Percentiles rank a stretch among this genome's conserved stretches.
These are phyloP conservation scores for Orbicella faveolata DNA, from an alignment of 64 coral and sea anemone species.

Conservation along the genomic window DNA sequence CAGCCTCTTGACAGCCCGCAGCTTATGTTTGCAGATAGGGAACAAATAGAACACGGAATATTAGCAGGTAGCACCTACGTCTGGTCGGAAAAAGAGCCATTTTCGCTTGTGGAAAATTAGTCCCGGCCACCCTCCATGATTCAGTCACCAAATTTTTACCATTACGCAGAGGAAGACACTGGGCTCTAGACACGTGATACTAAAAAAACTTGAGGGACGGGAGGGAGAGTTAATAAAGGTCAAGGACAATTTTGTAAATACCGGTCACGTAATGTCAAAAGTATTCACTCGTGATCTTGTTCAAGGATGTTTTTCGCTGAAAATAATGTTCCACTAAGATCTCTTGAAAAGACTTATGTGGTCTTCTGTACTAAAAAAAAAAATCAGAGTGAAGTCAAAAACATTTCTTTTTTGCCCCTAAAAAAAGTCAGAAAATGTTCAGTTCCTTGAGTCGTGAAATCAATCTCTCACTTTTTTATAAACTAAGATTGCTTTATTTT, in stretches of 20 bases:
- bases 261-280: not conserved
- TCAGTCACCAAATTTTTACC: not conserved
- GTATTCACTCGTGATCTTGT: not conserved
- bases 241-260: not conserved
- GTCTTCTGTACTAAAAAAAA: no score
- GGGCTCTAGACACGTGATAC: conserved; percentile 27
- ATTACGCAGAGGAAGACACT: not conserved
- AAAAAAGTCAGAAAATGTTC: no score
- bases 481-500: no score
- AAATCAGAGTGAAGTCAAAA: no score
- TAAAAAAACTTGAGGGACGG: not conserved
- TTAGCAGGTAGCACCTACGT: not conserved
- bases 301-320: no score
- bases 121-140: not conserved
- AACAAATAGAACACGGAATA: conserved; percentile 7
- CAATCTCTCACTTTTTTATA: no score
- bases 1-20: conserved; percentile 23
- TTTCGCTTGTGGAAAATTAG: not conserved
- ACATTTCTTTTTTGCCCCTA: no score
- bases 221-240: not conserved
- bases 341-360: no score
- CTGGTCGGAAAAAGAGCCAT: not conserved
- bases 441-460: no score
- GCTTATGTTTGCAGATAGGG: conserved; percentile 46
- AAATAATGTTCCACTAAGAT: no score